Conservation (phyloP, 2,113 vertebrate genomes). For the Brienomyrus brachyistius region DNA sequence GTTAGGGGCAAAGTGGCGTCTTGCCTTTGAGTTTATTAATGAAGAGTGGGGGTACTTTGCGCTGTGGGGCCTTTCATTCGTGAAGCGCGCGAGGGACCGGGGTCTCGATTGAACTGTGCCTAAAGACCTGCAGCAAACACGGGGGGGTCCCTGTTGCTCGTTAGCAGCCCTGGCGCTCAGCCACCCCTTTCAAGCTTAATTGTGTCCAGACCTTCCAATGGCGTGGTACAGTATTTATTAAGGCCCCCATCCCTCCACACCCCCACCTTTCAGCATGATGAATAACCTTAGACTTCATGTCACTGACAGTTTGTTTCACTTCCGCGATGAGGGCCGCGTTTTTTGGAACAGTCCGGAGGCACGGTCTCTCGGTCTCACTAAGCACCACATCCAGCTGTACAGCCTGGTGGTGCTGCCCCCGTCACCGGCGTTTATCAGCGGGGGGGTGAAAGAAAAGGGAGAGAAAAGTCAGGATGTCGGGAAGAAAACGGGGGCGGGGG, state of each 20-base stretch:
- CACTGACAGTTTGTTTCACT: not conserved
- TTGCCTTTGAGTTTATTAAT: not conserved
- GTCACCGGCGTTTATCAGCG: not conserved
- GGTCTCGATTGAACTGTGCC: not conserved
- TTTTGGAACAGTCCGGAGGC: not conserved
- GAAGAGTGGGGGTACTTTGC: not conserved
- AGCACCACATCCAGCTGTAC: not conserved
- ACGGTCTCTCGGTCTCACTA: not conserved
- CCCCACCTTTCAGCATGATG: not conserved
- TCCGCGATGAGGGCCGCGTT: not conserved
- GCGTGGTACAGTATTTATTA: constrained; percentile 19
- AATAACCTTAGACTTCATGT: not conserved
- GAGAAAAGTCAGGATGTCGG: not conserved
- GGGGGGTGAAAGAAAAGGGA: not conserved
- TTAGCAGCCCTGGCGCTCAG: constrained; percentile 21
- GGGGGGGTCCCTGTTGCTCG: not conserved
- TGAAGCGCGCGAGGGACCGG: constrained; percentile 5
- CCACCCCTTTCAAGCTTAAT: constrained; percentile 34
- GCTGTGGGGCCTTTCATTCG: not conserved
- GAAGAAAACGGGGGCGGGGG: not conserved
- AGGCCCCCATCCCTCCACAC: not conserved
- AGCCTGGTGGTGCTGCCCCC: not conserved
- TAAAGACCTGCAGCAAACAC: not conserved
- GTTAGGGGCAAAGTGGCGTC: not conserved
- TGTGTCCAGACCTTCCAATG: constrained; percentile 27